phyloP scores from a whole-genome alignment of 2,797 vertebrate species.

The Erpetoichthys calabaricus region DNA sequence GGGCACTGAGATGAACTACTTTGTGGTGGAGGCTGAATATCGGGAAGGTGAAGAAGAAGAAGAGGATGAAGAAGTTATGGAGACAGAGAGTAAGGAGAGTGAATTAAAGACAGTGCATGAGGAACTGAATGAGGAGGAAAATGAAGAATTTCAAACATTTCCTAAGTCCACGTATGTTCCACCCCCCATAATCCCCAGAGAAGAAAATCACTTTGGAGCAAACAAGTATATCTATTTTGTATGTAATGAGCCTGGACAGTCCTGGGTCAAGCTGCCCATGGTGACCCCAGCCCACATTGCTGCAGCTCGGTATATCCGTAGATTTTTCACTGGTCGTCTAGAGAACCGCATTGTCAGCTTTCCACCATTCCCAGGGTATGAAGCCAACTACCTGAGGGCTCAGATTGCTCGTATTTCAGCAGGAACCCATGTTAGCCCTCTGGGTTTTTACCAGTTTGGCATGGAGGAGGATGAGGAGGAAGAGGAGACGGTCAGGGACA shows the following conservation, averaged over 20 bases:
- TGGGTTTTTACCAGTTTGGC: slow-evolving; percentile 66
- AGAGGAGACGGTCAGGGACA: slow-evolving; percentile 41
- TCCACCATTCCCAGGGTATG: slow-evolving; percentile 82
- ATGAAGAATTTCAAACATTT: slow-evolving; percentile 22
- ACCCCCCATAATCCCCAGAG: slow-evolving; percentile 55
- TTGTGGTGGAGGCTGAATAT: slow-evolving; percentile 68
- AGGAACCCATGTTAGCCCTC: slow-evolving; percentile 75
- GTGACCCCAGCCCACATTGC: slow-evolving; percentile 77
- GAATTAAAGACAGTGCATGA: slow-evolving; percentile 21
- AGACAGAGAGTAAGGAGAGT: slow-evolving; percentile 23
- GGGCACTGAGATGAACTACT: slow-evolving; percentile 65
- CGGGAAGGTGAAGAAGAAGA: slow-evolving; percentile 52
- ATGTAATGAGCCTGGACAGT: slow-evolving; percentile 68
- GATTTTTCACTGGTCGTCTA: slow-evolving; percentile 73
- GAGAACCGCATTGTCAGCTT: slow-evolving; percentile 65
- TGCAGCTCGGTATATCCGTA: slow-evolving; percentile 65
- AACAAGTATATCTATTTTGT: slow-evolving; percentile 84
- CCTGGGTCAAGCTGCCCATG: slow-evolving; percentile 71
- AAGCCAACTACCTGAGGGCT: slow-evolving; percentile 76
- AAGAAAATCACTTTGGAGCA: slow-evolving; percentile 56
- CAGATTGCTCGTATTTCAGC: slow-evolving; percentile 90
- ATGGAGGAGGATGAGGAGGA: slow-evolving; percentile 79
- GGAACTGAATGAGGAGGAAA: slow-evolving; percentile 26
- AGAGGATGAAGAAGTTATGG: slow-evolving; percentile 36
- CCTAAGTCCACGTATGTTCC: slow-evolving; percentile 56